Percentiles rank a stretch among this genome's conserved stretches.
These are phyloP conservation scores for Netelia virgata DNA, from an alignment of 2,888 invertebrate species.

Conservation along the genomic window DNA sequence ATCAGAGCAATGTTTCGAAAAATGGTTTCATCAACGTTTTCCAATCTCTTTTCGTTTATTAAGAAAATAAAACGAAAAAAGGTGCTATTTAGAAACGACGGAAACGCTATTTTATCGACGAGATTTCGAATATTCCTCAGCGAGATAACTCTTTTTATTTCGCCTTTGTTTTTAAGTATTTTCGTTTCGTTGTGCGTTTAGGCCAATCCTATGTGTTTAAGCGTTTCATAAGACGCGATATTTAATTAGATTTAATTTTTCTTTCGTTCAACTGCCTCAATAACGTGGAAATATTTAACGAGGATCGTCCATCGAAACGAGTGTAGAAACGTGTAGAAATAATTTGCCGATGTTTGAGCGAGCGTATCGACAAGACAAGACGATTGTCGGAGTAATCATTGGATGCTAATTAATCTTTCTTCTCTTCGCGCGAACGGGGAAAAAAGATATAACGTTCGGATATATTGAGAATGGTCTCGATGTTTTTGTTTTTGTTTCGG, in stretches of 20 bases:
- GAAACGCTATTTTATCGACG: background rate
- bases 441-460: conserved; percentile 21
- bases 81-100: conserved; percentile 9
- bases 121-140: conserved; percentile 24
- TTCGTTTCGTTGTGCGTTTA: conserved; percentile 56
- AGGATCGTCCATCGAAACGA: conserved; percentile 27
- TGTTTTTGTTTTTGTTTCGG: conserved; percentile 19
- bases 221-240: background rate
- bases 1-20: conserved; percentile 14
- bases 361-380: conserved; percentile 6
- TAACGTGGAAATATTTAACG: conserved; percentile 7
- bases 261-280: background rate
- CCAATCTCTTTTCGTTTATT: background rate
- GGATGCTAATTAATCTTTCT: background rate
- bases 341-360: conserved; percentile 11
- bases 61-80: conserved; percentile 10
- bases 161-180: conserved; percentile 8
- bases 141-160: conserved; percentile 14
- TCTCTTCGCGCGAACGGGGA: conserved; percentile 7
- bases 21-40: background rate
- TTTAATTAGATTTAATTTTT: background rate
- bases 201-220: conserved; percentile 42
- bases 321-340: conserved; percentile 28
- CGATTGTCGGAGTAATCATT: conserved; percentile 33
- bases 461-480: conserved; percentile 23